phyloP scores from a whole-genome alignment of 2,888 invertebrate genomes.

The Margaritifera margaritifera region DNA sequence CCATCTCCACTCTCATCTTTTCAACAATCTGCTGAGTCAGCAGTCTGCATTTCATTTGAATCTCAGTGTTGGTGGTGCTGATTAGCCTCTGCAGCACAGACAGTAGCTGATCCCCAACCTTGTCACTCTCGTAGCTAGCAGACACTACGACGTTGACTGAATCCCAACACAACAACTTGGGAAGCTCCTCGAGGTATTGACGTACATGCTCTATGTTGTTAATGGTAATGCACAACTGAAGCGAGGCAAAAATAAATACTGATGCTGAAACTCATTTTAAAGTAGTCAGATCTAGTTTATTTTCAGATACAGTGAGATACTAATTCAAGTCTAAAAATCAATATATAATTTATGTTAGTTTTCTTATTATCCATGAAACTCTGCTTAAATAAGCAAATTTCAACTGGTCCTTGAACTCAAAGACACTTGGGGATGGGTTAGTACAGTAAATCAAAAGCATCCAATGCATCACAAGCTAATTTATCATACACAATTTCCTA shows the following conservation, averaged over 20 bases:
- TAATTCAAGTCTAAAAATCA: too few species aligned
- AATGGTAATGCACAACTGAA: slow-evolving; percentile 68
- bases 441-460: too few species aligned
- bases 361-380: too few species aligned
- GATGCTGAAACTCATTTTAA: not conserved
- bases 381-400: too few species aligned
- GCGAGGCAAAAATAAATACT: slow-evolving; percentile 13
- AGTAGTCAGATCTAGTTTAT: too few species aligned
- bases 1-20: slow-evolving; percentile 62
- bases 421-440: too few species aligned
- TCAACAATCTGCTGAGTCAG: slow-evolving; percentile 57
- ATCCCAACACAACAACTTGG: slow-evolving; percentile 57
- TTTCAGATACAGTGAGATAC: too few species aligned
- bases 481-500: too few species aligned
- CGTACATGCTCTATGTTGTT: slow-evolving; percentile 70
- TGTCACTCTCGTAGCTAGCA: slow-evolving; percentile 52
- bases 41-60: slow-evolving; percentile 47
- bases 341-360: too few species aligned
- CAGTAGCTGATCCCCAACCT: slow-evolving; percentile 50
- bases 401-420: too few species aligned
- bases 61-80: slow-evolving; percentile 53
- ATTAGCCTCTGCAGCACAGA: slow-evolving; percentile 54
- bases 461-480: too few species aligned
- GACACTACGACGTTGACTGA: slow-evolving; percentile 47
- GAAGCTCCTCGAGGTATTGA: slow-evolving; percentile 61